Percentiles rank a stretch among this genome's conserved stretches.
Conservation (phyloP, 2,113 vertebrate species). For the Lonchura striata region DNA sequence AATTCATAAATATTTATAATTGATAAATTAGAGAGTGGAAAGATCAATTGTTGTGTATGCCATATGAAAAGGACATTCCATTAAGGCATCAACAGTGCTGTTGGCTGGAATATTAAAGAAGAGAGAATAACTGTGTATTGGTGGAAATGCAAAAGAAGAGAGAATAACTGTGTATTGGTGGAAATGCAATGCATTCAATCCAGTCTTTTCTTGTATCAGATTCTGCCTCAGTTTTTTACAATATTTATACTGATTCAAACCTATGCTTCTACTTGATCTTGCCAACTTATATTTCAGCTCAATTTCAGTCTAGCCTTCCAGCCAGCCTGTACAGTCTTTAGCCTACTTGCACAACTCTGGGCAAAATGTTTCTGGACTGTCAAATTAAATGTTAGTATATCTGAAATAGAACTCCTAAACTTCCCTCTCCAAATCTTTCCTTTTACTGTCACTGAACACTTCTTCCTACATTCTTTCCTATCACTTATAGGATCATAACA, state of each 20-base stretch:
- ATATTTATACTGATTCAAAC: not conserved
- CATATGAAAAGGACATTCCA: constrained; percentile 34
- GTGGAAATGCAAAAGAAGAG: not conserved
- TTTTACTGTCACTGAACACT: not conserved
- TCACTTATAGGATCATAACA: not conserved
- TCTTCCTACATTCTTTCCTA: not conserved
- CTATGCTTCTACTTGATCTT: not conserved
- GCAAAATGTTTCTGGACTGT: not conserved
- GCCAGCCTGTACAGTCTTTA: not conserved
- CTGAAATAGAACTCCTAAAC: not conserved
- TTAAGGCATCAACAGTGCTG: constrained; percentile 9
- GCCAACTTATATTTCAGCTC: not conserved
- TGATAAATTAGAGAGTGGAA: constrained; percentile 59
- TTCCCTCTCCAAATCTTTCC: not conserved
- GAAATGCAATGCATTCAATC: not conserved
- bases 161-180: not conserved
- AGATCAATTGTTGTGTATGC: constrained; percentile 43
- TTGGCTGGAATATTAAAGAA: constrained; percentile 2
- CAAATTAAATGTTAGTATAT: not conserved
- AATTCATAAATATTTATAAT: constrained; percentile 64
- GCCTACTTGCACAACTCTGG: not conserved
- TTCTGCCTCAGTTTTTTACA: not conserved
- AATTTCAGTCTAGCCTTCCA: not conserved
- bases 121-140: not conserved
- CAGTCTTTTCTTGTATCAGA: not conserved